Evolutionary conservation across 1,140 invertebrate species (phyloP).

Genomic region (Thaumatotibia leucotreta): DNA sequence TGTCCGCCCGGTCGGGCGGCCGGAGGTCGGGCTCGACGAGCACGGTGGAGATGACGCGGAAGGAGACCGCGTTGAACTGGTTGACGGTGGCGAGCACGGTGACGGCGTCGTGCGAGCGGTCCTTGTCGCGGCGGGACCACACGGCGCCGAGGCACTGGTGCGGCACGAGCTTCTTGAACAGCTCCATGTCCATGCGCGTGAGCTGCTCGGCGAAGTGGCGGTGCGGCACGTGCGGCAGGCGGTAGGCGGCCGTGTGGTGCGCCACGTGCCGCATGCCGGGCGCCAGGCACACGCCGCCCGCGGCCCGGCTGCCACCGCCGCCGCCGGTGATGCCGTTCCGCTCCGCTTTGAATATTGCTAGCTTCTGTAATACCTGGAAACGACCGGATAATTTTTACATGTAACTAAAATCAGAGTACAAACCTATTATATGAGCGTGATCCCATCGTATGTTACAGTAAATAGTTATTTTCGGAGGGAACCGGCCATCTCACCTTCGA

Average conservation of each 20-base stretch:
- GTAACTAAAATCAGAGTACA: no score
- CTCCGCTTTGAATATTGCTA: constrained; percentile 67
- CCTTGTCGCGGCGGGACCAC: constrained; percentile 94
- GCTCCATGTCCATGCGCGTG: constrained; percentile 97
- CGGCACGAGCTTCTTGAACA: constrained; percentile 95
- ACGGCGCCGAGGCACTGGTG: constrained; percentile 98
- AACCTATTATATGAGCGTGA: no score
- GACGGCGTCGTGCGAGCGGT: constrained; percentile 87
- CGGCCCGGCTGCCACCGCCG: constrained; percentile 52
- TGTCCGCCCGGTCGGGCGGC: constrained; percentile 86
- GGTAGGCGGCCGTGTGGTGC: constrained; percentile 80
- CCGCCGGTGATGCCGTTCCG: constrained; percentile 49
- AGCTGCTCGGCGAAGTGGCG: constrained; percentile 97
- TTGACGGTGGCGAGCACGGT: constrained; percentile 97
- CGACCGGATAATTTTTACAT: constrained; percentile 4
- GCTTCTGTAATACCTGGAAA: constrained; percentile 65
- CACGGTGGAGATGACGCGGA: constrained; percentile 93
- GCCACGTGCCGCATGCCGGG: constrained; percentile 76
- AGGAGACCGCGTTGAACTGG: constrained; percentile 98
- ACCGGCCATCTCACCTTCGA: constrained; percentile 85
- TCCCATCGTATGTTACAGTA: no score
- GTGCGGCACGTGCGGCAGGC: constrained; percentile 90
- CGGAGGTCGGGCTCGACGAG: constrained; percentile 86
- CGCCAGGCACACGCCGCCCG: constrained; percentile 72
- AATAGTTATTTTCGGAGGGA: no score